Conservation (phyloP, 2,888 invertebrate genomes). For the Cataglyphis cursor region DNA sequence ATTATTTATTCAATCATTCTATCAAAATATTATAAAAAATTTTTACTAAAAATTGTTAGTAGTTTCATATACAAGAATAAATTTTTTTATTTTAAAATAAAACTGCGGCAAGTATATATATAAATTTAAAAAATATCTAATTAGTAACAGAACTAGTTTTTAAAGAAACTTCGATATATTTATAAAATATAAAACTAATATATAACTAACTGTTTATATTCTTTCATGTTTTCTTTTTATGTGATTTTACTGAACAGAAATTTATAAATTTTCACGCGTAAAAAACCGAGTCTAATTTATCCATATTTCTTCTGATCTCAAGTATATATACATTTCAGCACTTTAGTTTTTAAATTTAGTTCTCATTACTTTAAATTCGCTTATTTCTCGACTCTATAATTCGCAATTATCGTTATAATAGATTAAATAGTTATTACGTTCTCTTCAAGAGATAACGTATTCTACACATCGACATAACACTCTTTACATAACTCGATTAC, state of each 20-base stretch:
- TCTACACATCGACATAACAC: neutral
- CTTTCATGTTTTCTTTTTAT: neutral
- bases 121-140: neutral
- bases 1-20: neutral
- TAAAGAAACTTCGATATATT: neutral
- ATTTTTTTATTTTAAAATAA: neutral
- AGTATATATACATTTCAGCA: neutral
- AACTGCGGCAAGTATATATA: neutral
- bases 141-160: neutral
- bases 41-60: neutral
- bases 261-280: neutral
- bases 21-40: neutral
- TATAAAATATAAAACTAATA: neutral
- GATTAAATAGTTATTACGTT: constrained; percentile 4
- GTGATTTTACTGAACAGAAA: neutral
- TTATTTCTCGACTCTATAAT: neutral
- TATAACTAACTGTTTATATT: neutral
- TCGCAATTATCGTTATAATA: neutral
- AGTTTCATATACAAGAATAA: neutral
- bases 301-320: neutral
- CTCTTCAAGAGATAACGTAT: neutral
- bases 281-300: neutral
- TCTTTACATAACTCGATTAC: constrained; percentile 1
- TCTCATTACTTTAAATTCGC: neutral
- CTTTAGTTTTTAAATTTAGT: neutral